Percentiles rank a stretch among this genome's conserved stretches.
Conservation (phyloP, 2,113 vertebrate species). For the Python bivittatus region DNA sequence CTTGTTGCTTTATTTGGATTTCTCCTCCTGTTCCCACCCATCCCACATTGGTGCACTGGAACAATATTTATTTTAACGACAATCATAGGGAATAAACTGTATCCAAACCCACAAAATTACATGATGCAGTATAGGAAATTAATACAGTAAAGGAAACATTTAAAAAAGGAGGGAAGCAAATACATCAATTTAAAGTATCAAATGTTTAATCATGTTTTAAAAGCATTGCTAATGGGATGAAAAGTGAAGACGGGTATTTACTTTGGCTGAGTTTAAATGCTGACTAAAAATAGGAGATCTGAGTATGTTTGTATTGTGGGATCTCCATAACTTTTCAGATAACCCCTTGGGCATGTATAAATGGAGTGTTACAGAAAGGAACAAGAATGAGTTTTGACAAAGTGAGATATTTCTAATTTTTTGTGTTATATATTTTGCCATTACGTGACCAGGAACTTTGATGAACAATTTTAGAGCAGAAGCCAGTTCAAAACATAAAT, state of each 20-base stretch:
- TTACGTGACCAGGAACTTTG: neutral
- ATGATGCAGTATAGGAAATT: neutral
- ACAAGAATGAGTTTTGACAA: constrained; percentile 41
- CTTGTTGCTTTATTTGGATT: neutral
- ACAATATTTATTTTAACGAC: neutral
- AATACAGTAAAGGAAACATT: neutral
- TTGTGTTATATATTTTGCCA: constrained; percentile 3
- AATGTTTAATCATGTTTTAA: no score
- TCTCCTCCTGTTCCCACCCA: neutral
- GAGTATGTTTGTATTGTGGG: constrained; percentile 27
- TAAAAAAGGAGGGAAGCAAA: neutral
- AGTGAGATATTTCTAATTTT: constrained; percentile 34
- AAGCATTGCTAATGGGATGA: constrained; percentile 26
- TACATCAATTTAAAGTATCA: constrained; percentile 18
- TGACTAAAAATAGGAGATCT: constrained; percentile 39
- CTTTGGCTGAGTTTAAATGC: constrained; percentile 45
- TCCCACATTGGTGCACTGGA: neutral
- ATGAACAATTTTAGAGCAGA: accelerated
- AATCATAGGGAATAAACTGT: constrained; percentile 1
- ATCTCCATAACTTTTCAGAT: constrained; percentile 41
- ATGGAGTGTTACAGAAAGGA: neutral
- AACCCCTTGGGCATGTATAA: constrained; percentile 26
- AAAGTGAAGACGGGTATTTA: constrained; percentile 20
- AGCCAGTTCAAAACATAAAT: neutral
- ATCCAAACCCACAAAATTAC: neutral